A percentile compares a stretch with the other conserved stretches of the same genome.
phyloP scores from a whole-genome alignment of 2,113 vertebrate species.

The Cercocebus atys region DNA sequence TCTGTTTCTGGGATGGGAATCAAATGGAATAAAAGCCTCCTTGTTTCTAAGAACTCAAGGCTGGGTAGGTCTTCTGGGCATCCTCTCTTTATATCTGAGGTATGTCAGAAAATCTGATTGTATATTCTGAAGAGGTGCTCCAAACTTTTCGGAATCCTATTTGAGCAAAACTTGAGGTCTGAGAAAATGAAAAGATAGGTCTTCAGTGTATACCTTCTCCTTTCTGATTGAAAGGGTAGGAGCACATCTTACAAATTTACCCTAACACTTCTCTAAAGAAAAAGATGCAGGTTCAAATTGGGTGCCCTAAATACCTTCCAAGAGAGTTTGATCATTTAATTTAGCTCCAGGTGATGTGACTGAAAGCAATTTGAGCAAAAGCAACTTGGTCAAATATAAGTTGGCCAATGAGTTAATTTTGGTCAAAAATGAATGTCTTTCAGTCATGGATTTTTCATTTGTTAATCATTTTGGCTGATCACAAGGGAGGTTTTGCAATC shows the following conservation, averaged over 20 bases:
- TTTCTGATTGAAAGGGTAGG: not conserved
- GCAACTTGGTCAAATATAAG: not conserved
- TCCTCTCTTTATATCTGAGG: not conserved
- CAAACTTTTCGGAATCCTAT: not conserved
- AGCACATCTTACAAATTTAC: not conserved
- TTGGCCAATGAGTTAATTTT: not conserved
- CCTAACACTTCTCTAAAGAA: not conserved
- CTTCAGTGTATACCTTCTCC: not conserved
- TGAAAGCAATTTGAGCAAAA: conserved; percentile 34
- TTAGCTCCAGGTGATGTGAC: not conserved
- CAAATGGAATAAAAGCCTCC: not conserved
- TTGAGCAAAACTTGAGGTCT: not conserved
- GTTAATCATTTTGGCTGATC: conserved; percentile 11
- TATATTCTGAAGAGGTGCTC: not conserved
- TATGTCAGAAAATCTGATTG: not conserved
- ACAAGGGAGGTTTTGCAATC: not conserved
- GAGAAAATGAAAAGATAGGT: not conserved
- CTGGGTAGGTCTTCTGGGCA: not conserved
- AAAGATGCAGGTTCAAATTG: not conserved
- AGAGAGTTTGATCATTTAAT: conserved; percentile 30
- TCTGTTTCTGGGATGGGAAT: not conserved
- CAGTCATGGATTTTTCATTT: conserved; percentile 34
- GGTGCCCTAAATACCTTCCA: not conserved
- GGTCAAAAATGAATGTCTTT: conserved; percentile 26
- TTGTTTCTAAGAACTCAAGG: not conserved